Base-by-base conservation (phyloP, 92 coral and sea anemone genomes). In the Metridium senile region DNA sequence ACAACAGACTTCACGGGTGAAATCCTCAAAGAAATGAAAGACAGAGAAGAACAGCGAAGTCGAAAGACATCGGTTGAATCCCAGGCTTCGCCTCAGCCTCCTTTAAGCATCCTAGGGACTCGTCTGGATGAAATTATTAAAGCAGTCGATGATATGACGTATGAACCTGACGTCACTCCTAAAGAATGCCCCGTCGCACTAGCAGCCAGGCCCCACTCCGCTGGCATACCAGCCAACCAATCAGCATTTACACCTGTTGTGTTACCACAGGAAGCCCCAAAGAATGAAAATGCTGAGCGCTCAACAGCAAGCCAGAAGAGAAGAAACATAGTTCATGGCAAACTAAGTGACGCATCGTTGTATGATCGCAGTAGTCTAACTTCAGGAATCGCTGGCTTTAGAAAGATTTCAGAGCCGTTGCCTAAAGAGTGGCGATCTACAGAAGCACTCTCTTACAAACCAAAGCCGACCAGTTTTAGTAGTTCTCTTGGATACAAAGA, bases 1-100 rank as follows among this genome's bases (percentile, higher is more conserved):
- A 91, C 93, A 26, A 88, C 90, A n/a, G 58, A 78, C 68, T 84
- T 81, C 66, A 91, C 97, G 0, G 88, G 86, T 43, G 43, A 76
- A 27, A 71, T 85, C 8, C 76, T 88, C 51, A 71, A 81, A 26
- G 90, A 91, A 54, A 85, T 88, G 88, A 84, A 76, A 54, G 88
- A 81, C 1, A 69, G 97, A 18, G 93, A 85, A n/a, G 53, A 21
- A 7, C 68, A 58, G 46, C 64, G 39, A 19, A 70, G 69, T 33
- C 75, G 81, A 16, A 75, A 63, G 72, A 75, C 23, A 33, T 35
- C 66, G 18, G 65, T 46, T n/a, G 39, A 10, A 17, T 47, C 54
- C 1, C 74, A 75, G 31, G 74, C 74, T 28, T 79, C 90, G 13
- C 27, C 54, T 1, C 74, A 75, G 31, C 82, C 74, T 28, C 83